These are phyloP conservation scores for Drosophila mayaguana DNA, from an alignment of 2,888 invertebrate genomes.

Conservation along the genomic window DNA sequence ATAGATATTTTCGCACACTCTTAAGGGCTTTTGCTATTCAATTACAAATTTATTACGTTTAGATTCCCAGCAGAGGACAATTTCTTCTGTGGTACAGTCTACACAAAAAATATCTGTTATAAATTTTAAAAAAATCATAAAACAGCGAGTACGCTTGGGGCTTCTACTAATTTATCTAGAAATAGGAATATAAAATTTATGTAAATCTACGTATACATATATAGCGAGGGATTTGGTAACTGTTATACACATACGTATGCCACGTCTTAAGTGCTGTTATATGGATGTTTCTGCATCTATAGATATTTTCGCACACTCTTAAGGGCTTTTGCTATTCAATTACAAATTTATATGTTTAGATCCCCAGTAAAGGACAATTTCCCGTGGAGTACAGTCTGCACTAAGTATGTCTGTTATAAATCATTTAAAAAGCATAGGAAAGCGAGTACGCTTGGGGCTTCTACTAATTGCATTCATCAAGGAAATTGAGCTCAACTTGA, in stretches of 20 bases:
- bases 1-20: neutral
- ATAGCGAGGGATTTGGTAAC: neutral
- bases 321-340: neutral
- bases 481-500: constrained; percentile 1
- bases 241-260: neutral
- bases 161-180: neutral
- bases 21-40: neutral
- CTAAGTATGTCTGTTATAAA: neutral
- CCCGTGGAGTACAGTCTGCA: neutral
- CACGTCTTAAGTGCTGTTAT: neutral
- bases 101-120: neutral
- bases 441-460: neutral
- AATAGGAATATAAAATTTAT: too few relatives aligned
- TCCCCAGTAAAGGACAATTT: neutral
- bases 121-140: neutral
- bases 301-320: neutral
- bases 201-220: neutral
- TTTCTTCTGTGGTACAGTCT: neutral
- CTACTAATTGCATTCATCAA: constrained; percentile 6
- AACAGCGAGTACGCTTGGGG: neutral
- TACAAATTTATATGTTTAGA: neutral
- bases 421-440: neutral
- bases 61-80: neutral
- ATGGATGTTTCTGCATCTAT: neutral
- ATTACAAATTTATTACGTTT: neutral